Evolutionary conservation across 2,797 vertebrate species (phyloP).

Genomic region (Avahi laniger): DNA sequence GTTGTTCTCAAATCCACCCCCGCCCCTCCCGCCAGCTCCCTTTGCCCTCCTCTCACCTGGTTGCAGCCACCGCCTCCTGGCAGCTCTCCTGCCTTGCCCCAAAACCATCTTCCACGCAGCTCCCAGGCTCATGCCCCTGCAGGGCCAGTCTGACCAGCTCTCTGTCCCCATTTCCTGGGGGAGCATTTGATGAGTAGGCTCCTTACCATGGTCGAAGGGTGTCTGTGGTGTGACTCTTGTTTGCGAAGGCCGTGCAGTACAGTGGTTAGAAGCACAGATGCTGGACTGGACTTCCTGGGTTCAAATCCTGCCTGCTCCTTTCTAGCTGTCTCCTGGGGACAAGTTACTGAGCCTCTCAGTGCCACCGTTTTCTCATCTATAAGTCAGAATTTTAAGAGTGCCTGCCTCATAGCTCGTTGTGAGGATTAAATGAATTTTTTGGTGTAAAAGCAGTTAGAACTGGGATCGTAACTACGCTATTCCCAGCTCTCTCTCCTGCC

Average conservation of each 20-base stretch:
- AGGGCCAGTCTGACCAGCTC: neutral
- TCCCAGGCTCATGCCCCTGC: neutral
- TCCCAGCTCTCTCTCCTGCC: neutral
- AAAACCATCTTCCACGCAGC: neutral
- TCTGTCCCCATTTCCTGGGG: neutral
- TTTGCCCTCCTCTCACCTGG: neutral
- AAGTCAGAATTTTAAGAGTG: neutral
- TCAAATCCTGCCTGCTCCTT: neutral
- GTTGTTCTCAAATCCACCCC: neutral
- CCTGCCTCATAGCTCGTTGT: neutral
- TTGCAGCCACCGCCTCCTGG: neutral
- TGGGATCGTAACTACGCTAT: rapidly evolving
- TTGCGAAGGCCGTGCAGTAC: neutral
- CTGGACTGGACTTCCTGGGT: neutral
- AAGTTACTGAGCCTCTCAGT: neutral
- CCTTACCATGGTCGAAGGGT: neutral
- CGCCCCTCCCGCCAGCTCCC: neutral
- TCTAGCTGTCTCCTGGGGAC: neutral
- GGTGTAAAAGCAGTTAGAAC: neutral
- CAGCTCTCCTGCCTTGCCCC: neutral
- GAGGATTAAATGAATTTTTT: neutral
- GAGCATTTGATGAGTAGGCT: neutral
- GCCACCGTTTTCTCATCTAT: neutral
- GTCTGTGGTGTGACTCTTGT: neutral
- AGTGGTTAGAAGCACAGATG: neutral